These are phyloP conservation scores for Drosophila auraria DNA, from an alignment of 1,140 invertebrate species.

Conservation along the genomic window DNA sequence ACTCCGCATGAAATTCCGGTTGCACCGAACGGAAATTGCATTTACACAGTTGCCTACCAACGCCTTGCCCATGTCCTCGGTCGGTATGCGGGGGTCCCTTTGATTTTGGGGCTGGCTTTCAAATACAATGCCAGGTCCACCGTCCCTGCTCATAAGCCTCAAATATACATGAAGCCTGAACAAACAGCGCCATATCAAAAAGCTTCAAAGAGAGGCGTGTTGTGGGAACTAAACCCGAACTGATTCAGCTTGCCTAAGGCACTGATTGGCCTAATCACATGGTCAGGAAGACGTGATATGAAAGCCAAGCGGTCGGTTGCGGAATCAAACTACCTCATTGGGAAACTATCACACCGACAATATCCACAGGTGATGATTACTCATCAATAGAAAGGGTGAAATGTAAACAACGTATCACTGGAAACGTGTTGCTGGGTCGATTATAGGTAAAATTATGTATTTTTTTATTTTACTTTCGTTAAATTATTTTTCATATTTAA, in stretches of 20 bases:
- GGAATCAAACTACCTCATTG: constrained; percentile 42
- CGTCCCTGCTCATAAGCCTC: constrained; percentile 16
- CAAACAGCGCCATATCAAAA: constrained; percentile 31
- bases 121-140: constrained; percentile 50
- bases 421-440: neutral
- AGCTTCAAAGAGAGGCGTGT: neutral
- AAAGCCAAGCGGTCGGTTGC: constrained; percentile 21
- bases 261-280: constrained; percentile 70
- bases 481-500: neutral
- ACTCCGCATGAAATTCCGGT: constrained; percentile 63
- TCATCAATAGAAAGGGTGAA: neutral
- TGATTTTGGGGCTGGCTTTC: constrained; percentile 9
- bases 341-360: constrained; percentile 11
- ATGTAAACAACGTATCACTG: neutral
- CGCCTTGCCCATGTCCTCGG: constrained; percentile 7
- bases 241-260: constrained; percentile 40
- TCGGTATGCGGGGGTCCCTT: constrained; percentile 13
- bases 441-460: no score
- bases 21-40: constrained; percentile 79
- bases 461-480: neutral
- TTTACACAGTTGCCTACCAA: constrained; percentile 66
- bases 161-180: constrained; percentile 12
- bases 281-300: constrained; percentile 38
- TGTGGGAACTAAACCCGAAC: constrained; percentile 3
- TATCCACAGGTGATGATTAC: neutral